Base-by-base conservation (phyloP, 2,113 vertebrate genomes). In the Leptocoma aspasia region DNA sequence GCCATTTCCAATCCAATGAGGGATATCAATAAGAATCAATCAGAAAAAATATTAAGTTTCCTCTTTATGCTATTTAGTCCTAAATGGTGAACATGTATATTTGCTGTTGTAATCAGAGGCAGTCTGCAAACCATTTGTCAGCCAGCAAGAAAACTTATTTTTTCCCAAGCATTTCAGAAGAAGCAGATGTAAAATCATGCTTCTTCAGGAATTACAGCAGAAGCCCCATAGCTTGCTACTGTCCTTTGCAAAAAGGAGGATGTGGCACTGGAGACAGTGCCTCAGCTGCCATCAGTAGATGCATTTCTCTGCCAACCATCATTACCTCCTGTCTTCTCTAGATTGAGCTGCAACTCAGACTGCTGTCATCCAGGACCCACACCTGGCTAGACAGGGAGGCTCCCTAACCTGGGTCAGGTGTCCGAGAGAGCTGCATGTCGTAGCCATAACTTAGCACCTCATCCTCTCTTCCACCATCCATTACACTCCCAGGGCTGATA, bases 241-340 rank as follows among this genome's bases (percentile, higher is more conserved):
- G 56, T n/a, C n/a, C 50, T 81, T 86, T 52, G 79, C 35, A 15
- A 31, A 70, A 66, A 90, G 83, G 83, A 92, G 49, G 56, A 65
- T 28, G 42, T 65, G 72, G 82, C 52, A 50, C 82, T 89, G 65
- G 72, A 82, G 70, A 49, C 73, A 65, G 82, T 76, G 84, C 78
- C 27, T 2, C 90, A 70, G 79, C 56, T 86, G 30, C 88, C 68
- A 39, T 33, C 88, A 63, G 39, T 82, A 87, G 88, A 82, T 93
- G 76, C 86, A 73, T 96, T 96, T 95, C 92, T 96, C 85, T 90
- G 63, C 85, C 94, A 96, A 89, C 89, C 86, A 33, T 80, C 80
- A 59, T 95, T 94, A 76, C 95, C 83, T 97, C 94, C 95, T 97
- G 90, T 97, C 94, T 97, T 93, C 96, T 82, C 81, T 95, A 97